Percentiles rank a stretch among this genome's conserved stretches.
phyloP scores from a whole-genome alignment of 1,140 invertebrate genomes.

The Drosophila guanche region DNA sequence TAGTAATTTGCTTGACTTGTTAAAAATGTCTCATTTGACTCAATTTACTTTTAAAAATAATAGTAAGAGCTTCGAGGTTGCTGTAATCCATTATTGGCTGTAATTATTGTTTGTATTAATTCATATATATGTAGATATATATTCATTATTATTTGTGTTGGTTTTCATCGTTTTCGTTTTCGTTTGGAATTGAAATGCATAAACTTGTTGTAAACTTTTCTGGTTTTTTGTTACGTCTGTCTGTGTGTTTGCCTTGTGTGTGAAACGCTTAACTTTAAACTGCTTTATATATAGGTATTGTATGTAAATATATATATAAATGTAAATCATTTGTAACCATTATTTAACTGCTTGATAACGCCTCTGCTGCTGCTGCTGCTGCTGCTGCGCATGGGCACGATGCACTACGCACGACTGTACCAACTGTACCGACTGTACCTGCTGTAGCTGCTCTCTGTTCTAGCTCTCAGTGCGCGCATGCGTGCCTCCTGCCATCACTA shows the following conservation, averaged over 20 bases:
- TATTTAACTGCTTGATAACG: conserved; percentile 41
- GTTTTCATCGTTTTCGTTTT: conserved; percentile 16
- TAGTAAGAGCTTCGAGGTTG: conserved; percentile 45
- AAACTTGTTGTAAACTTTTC: conserved; percentile 38
- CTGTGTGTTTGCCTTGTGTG: conserved; percentile 23
- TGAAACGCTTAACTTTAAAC: conserved; percentile 54
- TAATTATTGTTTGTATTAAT: conserved; percentile 47
- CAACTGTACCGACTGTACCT: too few relatives aligned
- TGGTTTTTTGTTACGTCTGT: conserved; percentile 26
- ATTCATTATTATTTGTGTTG: conserved; percentile 38
- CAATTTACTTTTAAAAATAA: conserved; percentile 43
- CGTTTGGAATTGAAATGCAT: conserved; percentile 49
- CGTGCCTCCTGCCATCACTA: conserved; percentile 7
- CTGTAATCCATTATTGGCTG: conserved; percentile 51
- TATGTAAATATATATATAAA: conserved; percentile 44
- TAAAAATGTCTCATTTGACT: conserved; percentile 43
- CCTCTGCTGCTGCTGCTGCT: conserved; percentile 26
- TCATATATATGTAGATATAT: conserved; percentile 4
- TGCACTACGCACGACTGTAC: too few relatives aligned
- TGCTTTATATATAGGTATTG: conserved; percentile 50
- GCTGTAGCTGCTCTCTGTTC: too few relatives aligned
- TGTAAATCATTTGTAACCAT: conserved; percentile 50
- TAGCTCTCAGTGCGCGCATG: conserved; percentile 6
- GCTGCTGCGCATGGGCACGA: conserved; percentile 19
- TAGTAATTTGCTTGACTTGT: conserved; percentile 32